phyloP scores from a whole-genome alignment of 2,797 vertebrate species.

The Cirrhinus molitorella region DNA sequence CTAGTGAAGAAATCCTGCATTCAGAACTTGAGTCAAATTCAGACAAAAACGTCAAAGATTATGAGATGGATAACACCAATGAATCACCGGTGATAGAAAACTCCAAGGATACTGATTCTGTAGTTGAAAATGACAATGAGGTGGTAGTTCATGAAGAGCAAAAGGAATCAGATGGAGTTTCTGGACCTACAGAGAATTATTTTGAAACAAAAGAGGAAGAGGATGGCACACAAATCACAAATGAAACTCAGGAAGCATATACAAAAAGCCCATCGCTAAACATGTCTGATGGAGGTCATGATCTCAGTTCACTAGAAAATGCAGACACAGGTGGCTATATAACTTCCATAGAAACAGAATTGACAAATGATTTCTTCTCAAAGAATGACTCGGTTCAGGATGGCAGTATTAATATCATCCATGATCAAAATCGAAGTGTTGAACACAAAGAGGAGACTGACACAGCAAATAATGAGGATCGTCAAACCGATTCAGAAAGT shows the following conservation, averaged over 20 bases:
- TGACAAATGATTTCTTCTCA: neutral
- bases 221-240: neutral
- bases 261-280: neutral
- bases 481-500: slow-evolving; percentile 15
- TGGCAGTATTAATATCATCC: neutral
- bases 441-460: slow-evolving; percentile 29
- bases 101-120: neutral
- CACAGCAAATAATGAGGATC: neutral
- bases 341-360: neutral
- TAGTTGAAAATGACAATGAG: neutral
- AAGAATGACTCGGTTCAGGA: slow-evolving; percentile 9
- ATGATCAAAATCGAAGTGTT: slow-evolving; percentile 9
- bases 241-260: neutral
- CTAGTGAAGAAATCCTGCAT: neutral
- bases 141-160: neutral
- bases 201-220: slow-evolving; percentile 12
- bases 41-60: neutral
- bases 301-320: neutral
- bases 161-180: neutral
- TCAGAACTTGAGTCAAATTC: slow-evolving; percentile 11
- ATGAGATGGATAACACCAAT: neutral
- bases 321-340: neutral
- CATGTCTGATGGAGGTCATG: neutral
- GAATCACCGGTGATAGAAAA: slow-evolving; percentile 6
- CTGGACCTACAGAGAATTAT: neutral